A percentile compares a stretch with the other conserved stretches of the same genome.
Conservation (phyloP, 2,797 vertebrate genomes). For the Lates japonicus region DNA sequence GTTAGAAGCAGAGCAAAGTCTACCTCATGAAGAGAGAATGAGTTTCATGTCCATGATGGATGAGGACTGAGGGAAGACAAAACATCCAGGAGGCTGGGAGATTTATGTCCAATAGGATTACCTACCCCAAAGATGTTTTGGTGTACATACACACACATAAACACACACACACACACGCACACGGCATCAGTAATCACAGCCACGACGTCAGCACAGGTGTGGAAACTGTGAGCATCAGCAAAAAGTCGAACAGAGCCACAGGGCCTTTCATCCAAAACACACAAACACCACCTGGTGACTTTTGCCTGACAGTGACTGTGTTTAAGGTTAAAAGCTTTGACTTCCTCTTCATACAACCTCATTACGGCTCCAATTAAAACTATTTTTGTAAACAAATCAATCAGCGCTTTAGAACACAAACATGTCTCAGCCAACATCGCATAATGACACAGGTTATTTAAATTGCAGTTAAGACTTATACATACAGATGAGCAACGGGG, state of each 20-base stretch:
- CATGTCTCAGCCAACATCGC: conserved; percentile 6
- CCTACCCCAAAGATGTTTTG: conserved; percentile 28
- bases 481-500: no score
- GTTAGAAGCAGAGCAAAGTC: conserved; percentile 61
- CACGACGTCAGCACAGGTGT: conserved; percentile 62
- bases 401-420: conserved; percentile 25
- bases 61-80: conserved; percentile 50
- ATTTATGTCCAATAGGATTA: conserved; percentile 31
- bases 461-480: no score
- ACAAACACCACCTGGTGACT: conserved; percentile 67
- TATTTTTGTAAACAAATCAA: conserved; percentile 53
- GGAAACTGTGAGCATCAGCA: conserved; percentile 69
- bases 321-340: conserved; percentile 66
- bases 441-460: no score
- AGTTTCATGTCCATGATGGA: conserved; percentile 53
- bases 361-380: conserved; percentile 65
- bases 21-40: conserved; percentile 66
- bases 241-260: conserved; percentile 43
- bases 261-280: conserved; percentile 39
- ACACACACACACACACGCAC: conserved; percentile 24
- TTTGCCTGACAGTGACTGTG: conserved; percentile 15
- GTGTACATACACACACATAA: background rate
- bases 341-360: conserved; percentile 45
- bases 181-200: conserved; percentile 39
- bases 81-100: conserved; percentile 31